A percentile compares a stretch with the other conserved stretches of the same genome.
Conservation (phyloP, 2,113 vertebrate genomes). For the Phaethon lepturus region DNA sequence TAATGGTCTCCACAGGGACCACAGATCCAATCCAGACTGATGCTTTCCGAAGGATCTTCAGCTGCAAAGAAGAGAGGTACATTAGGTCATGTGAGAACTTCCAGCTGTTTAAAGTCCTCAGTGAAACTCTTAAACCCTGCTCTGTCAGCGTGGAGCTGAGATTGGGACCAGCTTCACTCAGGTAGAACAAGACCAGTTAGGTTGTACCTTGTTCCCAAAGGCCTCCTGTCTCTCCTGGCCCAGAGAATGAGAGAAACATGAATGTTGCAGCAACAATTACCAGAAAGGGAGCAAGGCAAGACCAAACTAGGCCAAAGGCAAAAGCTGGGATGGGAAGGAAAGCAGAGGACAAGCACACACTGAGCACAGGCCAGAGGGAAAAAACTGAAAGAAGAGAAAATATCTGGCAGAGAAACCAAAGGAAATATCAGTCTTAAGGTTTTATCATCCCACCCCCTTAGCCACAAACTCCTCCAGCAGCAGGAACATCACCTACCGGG, state of each 20-base stretch:
- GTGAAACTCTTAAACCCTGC: not conserved
- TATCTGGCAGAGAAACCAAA: rapidly evolving
- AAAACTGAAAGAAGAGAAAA: not conserved
- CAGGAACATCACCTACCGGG: not conserved
- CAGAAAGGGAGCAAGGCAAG: not conserved
- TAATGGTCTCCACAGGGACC: not conserved
- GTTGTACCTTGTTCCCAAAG: rapidly evolving
- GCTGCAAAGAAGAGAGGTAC: not conserved
- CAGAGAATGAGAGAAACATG: rapidly evolving
- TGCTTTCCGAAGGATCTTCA: slow-evolving; percentile 21
- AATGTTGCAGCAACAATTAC: not conserved
- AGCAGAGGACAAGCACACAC: not conserved
- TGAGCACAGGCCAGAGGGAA: not conserved
- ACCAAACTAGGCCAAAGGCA: not conserved
- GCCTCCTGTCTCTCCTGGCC: rapidly evolving
- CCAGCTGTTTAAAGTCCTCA: not conserved
- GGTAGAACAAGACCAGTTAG: not conserved
- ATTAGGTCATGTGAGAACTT: rapidly evolving
- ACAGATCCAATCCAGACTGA: not conserved
- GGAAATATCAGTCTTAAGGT: not conserved
- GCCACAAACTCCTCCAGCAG: not conserved
- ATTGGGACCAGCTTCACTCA: rapidly evolving
- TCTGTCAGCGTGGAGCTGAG: rapidly evolving
- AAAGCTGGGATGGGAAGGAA: rapidly evolving
- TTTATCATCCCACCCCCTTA: not conserved